Evolutionary conservation across 2,797 vertebrate genomes (phyloP), one percentile per base, ranked within the genome.

Genomic region (Neosalanx taihuensis): DNA sequence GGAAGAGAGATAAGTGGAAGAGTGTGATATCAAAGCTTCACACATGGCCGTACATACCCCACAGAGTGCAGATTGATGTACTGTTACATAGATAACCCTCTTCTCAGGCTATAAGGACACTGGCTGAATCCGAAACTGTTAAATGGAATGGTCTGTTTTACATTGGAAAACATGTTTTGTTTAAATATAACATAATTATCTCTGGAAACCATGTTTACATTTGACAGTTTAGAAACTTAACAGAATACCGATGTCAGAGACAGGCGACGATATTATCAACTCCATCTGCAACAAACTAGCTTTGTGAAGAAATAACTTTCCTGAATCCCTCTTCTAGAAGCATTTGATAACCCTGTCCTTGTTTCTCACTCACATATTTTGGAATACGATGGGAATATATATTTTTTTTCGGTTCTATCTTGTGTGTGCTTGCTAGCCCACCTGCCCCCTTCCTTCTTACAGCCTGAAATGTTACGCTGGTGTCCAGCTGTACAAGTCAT

Each of bases 401-500:
- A n/a, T 68, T 77, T 56, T 33, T 46, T 30, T n/a, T 35, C 79
- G 65, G 85, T 85, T 71, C 69, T 33, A 29, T 74, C 76, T 66
- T 76, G 67, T 81, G 78, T 84, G 78, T 83, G 78, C 72, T 72
- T 71, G 77, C 73, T 79, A 73, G 75, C 67, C 85, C 93, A 93
- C 90, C 94, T 94, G 93, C 73, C 86, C 70, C 88, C 74, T 80
- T 89, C 89, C 71, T 72, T 94, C 92, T 89, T 66, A 68, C 82
- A 69, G 68, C 81, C 74, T 86, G 93, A 93, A 94, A 94, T 80
- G 70, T 61, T 85, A 93, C 30, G 75, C 88, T 74, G 1, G 26
- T 67, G 69, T 86, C 82, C 92, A 94, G 93, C 92, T 93, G 92
- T 71, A 76, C 67, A 85, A 88, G 89, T 88, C 82, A 76, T 86